Evolutionary conservation across 2,888 invertebrate species (phyloP).

Genomic region (Drosophila emarginata): DNA sequence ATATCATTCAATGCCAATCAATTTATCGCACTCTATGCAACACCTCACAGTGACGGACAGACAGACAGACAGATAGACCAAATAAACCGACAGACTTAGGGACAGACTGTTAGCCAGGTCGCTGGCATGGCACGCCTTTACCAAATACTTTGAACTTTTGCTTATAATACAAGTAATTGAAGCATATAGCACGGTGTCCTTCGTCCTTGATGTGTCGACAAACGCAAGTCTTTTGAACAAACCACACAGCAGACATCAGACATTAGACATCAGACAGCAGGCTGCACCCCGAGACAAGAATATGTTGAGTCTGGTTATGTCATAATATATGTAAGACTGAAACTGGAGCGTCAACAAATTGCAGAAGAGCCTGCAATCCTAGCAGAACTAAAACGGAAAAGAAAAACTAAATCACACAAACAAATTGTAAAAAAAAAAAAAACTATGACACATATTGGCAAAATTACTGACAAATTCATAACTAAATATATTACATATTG

Average conservation of each 20-base stretch:
- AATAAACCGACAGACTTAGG: no score
- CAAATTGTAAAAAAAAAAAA: not conserved
- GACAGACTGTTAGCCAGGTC: conserved; percentile 8
- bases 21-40: conserved; percentile 31
- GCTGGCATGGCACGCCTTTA: conserved; percentile 19
- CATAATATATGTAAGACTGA: not conserved
- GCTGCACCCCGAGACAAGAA: conserved; percentile 9
- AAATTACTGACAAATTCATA: not conserved
- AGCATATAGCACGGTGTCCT: conserved; percentile 13
- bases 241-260: not conserved
- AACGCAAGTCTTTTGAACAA: not conserved
- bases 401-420: not conserved
- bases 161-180: conserved; percentile 30
- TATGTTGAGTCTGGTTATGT: conserved; percentile 1
- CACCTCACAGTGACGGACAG: not conserved
- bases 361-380: not conserved
- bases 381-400: no score
- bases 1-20: conserved; percentile 17
- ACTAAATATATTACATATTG: not conserved
- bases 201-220: conserved; percentile 22
- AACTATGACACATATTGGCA: not conserved
- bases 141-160: conserved; percentile 35
- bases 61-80: not conserved
- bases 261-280: conserved; percentile 4
- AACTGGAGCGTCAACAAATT: not conserved